A percentile compares a stretch with the other conserved stretches of the same genome.
Evolutionary conservation across 1,140 invertebrate species (phyloP).

Genomic region (Drosophila pandora): DNA sequence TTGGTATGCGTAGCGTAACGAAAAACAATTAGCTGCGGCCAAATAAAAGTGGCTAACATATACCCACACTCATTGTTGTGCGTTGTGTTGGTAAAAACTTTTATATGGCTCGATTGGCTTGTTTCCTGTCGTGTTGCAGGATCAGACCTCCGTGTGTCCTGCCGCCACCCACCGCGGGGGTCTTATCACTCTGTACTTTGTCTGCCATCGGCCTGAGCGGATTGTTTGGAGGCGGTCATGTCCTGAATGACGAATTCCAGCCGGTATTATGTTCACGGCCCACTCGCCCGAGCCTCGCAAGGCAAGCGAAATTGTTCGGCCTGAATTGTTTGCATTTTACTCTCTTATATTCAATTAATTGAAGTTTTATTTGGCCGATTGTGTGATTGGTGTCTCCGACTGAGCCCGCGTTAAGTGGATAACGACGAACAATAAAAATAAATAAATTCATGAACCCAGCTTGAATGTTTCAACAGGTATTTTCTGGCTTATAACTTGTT

Average conservation of each 20-base stretch:
- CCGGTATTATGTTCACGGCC: constrained; percentile 34
- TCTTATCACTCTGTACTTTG: constrained; percentile 72
- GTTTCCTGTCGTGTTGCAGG: constrained; percentile 38
- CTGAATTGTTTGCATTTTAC: constrained; percentile 48
- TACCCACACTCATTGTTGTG: constrained; percentile 1
- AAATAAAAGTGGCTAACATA: constrained; percentile 63
- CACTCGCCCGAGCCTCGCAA: constrained; percentile 12
- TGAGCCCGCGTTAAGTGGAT: constrained; percentile 36
- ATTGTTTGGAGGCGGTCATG: constrained; percentile 58
- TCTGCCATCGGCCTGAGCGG: constrained; percentile 41
- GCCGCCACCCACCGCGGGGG: constrained; percentile 3
- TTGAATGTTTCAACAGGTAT: constrained; percentile 16
- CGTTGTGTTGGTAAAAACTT: constrained; percentile 50
- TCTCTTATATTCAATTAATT: constrained; percentile 73
- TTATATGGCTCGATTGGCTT: constrained; percentile 61
- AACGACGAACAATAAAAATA: constrained; percentile 31
- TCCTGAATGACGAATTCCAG: constrained; percentile 43
- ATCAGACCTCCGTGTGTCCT: neutral
- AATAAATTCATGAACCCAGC: constrained; percentile 50
- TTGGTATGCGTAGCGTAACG: constrained; percentile 80
- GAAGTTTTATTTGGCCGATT: constrained; percentile 68
- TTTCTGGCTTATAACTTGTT: neutral
- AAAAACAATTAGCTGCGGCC: constrained; percentile 79
- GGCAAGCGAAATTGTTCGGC: constrained; percentile 27
- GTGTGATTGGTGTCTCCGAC: constrained; percentile 4